A percentile compares a stretch with the other conserved stretches of the same genome.
Evolutionary conservation across 2,113 vertebrate genomes (phyloP).

Genomic region (Cyanistes caeruleus): DNA sequence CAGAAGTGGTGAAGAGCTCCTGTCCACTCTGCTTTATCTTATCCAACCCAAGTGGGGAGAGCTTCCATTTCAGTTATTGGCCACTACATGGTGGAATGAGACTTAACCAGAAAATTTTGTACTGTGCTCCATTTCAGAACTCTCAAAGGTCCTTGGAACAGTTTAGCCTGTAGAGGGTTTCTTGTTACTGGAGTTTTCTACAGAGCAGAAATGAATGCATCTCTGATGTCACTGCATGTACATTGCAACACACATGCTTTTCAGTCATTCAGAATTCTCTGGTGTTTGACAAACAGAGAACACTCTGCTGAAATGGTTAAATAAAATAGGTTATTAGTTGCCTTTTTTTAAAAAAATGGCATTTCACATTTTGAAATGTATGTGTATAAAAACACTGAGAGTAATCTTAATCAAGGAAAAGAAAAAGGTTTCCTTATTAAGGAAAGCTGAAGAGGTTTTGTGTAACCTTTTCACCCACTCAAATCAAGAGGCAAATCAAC

Average conservation of each 20-base stretch:
- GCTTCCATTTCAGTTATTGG: background rate
- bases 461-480: background rate
- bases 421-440: background rate
- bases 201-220: background rate
- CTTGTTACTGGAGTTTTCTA: background rate
- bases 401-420: background rate
- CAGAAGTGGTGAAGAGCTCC: background rate
- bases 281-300: background rate
- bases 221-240: background rate
- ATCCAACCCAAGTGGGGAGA: background rate
- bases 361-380: background rate
- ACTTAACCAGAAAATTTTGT: background rate
- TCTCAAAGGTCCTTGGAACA: background rate
- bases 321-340: background rate
- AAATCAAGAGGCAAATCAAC: background rate
- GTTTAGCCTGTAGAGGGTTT: background rate
- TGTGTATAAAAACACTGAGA: background rate
- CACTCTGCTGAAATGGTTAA: background rate
- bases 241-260: background rate
- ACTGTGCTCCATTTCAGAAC: background rate
- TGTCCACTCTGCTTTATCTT: background rate
- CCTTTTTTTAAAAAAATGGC: background rate
- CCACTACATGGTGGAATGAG: background rate
- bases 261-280: background rate
- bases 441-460: background rate